These are phyloP conservation scores for Gerris buenoi DNA, from an alignment of 1,140 invertebrate species.

Conservation along the genomic window DNA sequence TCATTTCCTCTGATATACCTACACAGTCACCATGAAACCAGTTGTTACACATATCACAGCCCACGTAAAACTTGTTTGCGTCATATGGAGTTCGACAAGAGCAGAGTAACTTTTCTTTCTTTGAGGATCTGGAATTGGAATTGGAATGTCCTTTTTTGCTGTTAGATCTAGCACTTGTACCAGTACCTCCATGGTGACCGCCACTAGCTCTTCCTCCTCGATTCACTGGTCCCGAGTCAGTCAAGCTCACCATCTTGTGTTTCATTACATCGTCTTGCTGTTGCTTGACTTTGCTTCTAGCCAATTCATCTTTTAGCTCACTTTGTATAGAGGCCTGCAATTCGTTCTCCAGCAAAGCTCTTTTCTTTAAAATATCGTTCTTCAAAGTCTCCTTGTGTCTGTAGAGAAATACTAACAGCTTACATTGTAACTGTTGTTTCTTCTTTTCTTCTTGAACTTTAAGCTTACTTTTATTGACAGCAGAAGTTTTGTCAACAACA, in stretches of 20 bases:
- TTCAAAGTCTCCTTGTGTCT: slow-evolving; percentile 83
- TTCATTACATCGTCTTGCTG: background rate
- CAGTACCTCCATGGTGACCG: background rate
- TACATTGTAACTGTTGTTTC: slow-evolving; percentile 35
- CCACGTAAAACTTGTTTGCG: slow-evolving; percentile 91
- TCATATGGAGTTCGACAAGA: slow-evolving; percentile 90
- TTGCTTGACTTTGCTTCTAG: background rate
- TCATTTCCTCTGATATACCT: slow-evolving; percentile 82
- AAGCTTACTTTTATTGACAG: slow-evolving; percentile 14
- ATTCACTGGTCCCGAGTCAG: background rate
- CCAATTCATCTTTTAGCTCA: background rate
- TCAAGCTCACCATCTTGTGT: background rate
- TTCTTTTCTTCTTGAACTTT: slow-evolving; percentile 34
- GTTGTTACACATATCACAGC: slow-evolving; percentile 91
- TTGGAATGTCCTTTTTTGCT: slow-evolving; percentile 11
- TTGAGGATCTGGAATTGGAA: slow-evolving; percentile 29
- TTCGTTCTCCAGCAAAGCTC: slow-evolving; percentile 77
- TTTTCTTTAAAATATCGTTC: slow-evolving; percentile 82
- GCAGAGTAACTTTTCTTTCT: slow-evolving; percentile 79
- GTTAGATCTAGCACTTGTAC: background rate
- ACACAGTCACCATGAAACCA: slow-evolving; percentile 98
- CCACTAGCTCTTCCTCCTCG: slow-evolving; percentile 7
- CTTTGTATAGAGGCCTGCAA: slow-evolving; percentile 76
- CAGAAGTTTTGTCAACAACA: background rate
- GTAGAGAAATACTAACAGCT: slow-evolving; percentile 49